Evolutionary conservation across 2,797 vertebrate species (phyloP).

Genomic region (Brachyrhaphis roseni): DNA sequence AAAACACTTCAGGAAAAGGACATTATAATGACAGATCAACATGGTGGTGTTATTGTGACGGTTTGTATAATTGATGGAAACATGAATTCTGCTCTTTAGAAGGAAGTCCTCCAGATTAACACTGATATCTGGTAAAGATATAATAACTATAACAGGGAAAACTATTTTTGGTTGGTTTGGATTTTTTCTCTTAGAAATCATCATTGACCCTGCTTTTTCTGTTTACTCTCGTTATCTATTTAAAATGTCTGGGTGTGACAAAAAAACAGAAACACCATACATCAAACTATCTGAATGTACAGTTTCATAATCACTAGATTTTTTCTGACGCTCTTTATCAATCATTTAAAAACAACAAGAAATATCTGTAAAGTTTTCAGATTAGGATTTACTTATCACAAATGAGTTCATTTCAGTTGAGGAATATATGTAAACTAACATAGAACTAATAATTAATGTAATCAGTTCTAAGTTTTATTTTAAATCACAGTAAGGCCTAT

Average conservation of each 20-base stretch:
- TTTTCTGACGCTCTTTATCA: not conserved
- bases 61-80: not conserved
- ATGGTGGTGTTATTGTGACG: not conserved
- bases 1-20: not conserved
- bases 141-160: not conserved
- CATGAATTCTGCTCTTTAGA: not conserved
- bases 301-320: not conserved
- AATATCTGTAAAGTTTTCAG: not conserved
- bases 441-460: not conserved
- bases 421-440: not conserved
- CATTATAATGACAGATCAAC: not conserved
- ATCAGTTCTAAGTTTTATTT: not conserved
- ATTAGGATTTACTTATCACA: not conserved
- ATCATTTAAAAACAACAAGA: not conserved
- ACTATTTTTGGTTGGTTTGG: not conserved
- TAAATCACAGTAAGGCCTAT: not conserved
- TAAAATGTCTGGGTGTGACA: not conserved
- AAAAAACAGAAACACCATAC: not conserved
- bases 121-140: not conserved
- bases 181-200: not conserved
- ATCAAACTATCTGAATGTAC: not conserved
- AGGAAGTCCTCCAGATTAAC: not conserved
- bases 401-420: not conserved
- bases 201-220: not conserved
- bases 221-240: not conserved